These are phyloP conservation scores for Tetragonula clypearis DNA, from an alignment of 1,140 invertebrate genomes.

Conservation along the genomic window DNA sequence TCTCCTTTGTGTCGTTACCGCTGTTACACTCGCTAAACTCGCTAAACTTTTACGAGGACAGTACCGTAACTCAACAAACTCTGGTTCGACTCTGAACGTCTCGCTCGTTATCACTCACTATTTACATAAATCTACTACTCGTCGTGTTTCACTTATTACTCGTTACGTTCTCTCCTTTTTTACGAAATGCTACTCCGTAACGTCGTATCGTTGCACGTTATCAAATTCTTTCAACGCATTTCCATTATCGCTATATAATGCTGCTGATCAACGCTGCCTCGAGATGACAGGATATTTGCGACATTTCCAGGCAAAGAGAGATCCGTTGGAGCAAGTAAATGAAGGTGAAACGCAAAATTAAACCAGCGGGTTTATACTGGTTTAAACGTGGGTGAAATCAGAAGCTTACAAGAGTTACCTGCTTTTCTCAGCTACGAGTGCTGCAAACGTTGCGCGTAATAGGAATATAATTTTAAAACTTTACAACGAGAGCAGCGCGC, in stretches of 20 bases:
- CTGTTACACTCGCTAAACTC: too few relatives aligned
- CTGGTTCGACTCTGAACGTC: too few relatives aligned
- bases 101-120: too few relatives aligned
- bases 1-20: too few relatives aligned
- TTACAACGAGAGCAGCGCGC: neutral
- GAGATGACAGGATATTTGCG: neutral
- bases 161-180: too few relatives aligned
- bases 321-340: neutral
- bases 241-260: neutral
- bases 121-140: too few relatives aligned
- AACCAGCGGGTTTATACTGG: neutral
- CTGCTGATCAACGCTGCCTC: too few relatives aligned
- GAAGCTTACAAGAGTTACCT: neutral
- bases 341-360: neutral
- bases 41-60: too few relatives aligned
- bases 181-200: too few relatives aligned
- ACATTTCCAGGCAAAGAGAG: neutral
- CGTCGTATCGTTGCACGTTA: too few relatives aligned
- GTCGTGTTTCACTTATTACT: too few relatives aligned
- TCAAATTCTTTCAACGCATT: neutral
- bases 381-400: neutral
- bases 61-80: too few relatives aligned
- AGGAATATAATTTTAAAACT: constrained; percentile 26
- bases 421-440: neutral
- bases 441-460: neutral